Evolutionary conservation across 2,888 invertebrate species (phyloP).

Genomic region (Cinara cedri): DNA sequence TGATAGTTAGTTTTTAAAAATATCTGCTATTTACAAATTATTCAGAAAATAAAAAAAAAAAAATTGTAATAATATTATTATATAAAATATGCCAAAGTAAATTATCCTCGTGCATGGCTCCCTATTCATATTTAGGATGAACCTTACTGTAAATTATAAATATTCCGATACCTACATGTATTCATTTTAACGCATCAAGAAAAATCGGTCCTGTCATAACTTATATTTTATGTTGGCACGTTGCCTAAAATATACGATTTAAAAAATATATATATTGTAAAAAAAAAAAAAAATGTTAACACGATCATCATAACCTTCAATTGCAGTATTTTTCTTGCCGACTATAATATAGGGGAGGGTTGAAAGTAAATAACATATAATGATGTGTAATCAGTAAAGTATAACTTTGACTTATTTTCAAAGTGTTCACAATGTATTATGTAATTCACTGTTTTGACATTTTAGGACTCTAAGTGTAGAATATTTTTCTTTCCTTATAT

Average conservation of each 20-base stretch:
- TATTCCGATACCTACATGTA: neutral
- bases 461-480: neutral
- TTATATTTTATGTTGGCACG: conserved; percentile 45
- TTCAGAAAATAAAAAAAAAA: too few relatives aligned
- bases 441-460: neutral
- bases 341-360: neutral
- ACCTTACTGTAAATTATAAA: neutral
- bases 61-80: too few relatives aligned
- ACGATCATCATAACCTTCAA: conserved; percentile 28
- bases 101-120: too few relatives aligned
- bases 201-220: conserved; percentile 5
- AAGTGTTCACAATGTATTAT: neutral
- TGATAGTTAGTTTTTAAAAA: too few relatives aligned
- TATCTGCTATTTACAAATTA: too few relatives aligned
- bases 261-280: neutral
- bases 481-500: neutral
- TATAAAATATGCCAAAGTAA: too few relatives aligned
- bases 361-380: neutral
- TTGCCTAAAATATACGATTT: conserved; percentile 23
- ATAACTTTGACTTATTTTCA: neutral
- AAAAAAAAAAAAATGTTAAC: conserved; percentile 22
- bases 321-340: conserved; percentile 10
- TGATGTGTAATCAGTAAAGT: too few relatives aligned
- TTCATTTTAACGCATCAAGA: conserved; percentile 8
- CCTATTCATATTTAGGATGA: too few relatives aligned